Base-by-base conservation (phyloP, 1,140 invertebrate genomes). In the Calycopis cecrops region DNA sequence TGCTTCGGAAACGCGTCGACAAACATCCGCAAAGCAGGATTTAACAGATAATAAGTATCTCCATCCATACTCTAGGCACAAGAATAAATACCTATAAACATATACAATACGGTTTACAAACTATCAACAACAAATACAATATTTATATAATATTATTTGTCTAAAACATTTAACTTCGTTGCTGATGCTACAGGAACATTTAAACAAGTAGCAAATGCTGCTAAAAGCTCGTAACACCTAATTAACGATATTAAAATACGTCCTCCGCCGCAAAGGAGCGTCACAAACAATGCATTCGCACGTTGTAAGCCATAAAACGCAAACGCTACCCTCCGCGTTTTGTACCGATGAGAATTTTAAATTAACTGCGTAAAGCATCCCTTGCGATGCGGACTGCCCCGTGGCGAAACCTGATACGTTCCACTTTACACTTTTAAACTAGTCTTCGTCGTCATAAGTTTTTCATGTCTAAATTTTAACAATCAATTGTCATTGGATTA, bases 221-320 rank as follows among this genome's bases (percentile, higher is more conserved):
- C 61, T 63, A 73, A 72, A 73, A 58, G 71, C 68, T 67, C 63
- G 74, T 67, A 73, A 77, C 76, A 83, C 78, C 79, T 82, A 85
- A 85, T 85, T 85, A 85, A 85, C 81, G 79, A 81, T 83, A 85
- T 82, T 81, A 83, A 85, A 85, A 85, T 83, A 83, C 74, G 71
- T 77, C 66, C 61, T 54, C 62, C 35, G 69, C 81, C 81, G 72
- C 81, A 81, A 72, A 78, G 73, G 66, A 73, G 69, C 72, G 66
- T 73, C 76, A 62, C 71, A 67, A 75, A 73, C 76, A 76, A 71
- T 76, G 75, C 76, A 79, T 79, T 83, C 79, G 79, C 78, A 83
- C 81, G 62, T 80, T 77, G 76, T 80, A 72, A 74, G 76, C 81
- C 67, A 85, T 85, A 85, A 85, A 85, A 85, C 76, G 81, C 81